These are phyloP conservation scores for Bathynomus jamesi DNA, from an alignment of 1,140 invertebrate species.

Conservation along the genomic window DNA sequence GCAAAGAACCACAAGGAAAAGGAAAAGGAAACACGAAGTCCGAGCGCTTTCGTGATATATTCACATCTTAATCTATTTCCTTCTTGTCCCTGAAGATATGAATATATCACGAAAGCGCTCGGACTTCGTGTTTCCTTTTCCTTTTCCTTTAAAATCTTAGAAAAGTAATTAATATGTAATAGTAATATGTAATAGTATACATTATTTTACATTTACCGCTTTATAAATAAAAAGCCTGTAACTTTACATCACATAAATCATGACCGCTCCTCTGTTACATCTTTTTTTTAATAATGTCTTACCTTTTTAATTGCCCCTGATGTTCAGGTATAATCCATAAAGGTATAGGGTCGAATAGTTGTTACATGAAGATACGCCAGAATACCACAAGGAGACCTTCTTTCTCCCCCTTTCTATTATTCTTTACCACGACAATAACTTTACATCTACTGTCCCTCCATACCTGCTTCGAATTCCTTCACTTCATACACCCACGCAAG, in stretches of 20 bases:
- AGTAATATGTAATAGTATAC: no score
- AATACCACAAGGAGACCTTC: background rate
- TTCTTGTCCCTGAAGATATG: no score
- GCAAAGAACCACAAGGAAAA: no score
- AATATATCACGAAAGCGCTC: no score
- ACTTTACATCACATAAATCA: no score
- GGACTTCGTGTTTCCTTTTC: no score
- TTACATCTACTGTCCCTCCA: background rate
- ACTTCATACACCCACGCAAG: background rate
- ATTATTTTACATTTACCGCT: background rate
- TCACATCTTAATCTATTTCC: no score
- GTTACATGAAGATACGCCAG: background rate
- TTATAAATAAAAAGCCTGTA: background rate
- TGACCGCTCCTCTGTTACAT: no score
- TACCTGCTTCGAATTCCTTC: background rate
- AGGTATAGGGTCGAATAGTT: background rate
- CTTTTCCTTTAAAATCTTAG: no score
- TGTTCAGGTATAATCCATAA: background rate
- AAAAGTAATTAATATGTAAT: no score
- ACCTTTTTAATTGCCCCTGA: background rate
- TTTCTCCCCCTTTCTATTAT: background rate
- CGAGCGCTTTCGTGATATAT: no score
- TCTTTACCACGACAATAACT: background rate
- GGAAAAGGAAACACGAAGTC: no score
- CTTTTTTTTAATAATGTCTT: background rate